These are phyloP conservation scores for Callocephalon fimbriatum DNA, from an alignment of 2,113 vertebrate species.

Conservation along the genomic window DNA sequence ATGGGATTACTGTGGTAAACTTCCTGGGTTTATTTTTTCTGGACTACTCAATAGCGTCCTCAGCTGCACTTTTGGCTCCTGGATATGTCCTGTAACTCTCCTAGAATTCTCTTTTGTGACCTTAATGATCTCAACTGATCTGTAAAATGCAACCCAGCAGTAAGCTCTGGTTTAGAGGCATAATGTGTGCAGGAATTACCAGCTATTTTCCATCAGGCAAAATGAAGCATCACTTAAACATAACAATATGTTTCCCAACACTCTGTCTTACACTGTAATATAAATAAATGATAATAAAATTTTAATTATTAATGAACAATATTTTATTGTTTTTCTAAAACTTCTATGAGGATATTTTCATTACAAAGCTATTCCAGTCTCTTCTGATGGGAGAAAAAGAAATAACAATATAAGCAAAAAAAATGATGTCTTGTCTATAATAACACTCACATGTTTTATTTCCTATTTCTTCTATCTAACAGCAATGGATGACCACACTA, in stretches of 20 bases:
- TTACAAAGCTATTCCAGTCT: neutral
- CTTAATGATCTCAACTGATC: neutral
- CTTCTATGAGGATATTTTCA: neutral
- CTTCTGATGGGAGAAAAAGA: neutral
- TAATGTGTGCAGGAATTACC: neutral
- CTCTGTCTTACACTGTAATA: neutral
- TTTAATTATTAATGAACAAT: neutral
- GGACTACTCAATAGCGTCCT: neutral
- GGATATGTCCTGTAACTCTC: neutral
- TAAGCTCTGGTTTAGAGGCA: neutral
- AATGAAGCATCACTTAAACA: neutral
- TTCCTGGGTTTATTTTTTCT: neutral
- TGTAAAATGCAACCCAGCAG: neutral
- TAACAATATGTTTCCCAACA: neutral
- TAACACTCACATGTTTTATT: neutral
- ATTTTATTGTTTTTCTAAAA: neutral
- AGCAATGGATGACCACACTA: neutral
- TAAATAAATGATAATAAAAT: neutral
- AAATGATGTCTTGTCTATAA: neutral
- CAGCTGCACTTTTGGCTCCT: neutral
- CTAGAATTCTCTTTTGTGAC: neutral
- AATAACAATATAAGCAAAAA: neutral
- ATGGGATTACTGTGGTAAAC: neutral
- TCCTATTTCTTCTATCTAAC: neutral
- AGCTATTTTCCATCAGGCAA: neutral